These are phyloP conservation scores for Apteryx mantelli DNA, from an alignment of 2,113 vertebrate species.

Conservation along the genomic window DNA sequence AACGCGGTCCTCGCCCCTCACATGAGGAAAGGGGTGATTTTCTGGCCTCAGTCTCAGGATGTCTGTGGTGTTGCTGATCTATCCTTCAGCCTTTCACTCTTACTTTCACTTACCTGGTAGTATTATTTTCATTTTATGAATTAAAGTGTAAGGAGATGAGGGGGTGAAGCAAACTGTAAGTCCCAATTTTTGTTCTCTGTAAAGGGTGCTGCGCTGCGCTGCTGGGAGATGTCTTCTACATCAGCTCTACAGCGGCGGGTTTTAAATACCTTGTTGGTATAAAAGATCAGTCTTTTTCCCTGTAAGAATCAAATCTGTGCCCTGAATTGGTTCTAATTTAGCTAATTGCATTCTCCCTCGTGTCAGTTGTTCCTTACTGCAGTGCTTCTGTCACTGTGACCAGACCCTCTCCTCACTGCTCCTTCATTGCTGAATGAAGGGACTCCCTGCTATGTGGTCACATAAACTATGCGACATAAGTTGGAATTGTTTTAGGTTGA, in stretches of 20 bases:
- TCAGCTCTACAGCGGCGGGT: not conserved
- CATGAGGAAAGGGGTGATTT: not conserved
- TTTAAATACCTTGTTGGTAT: not conserved
- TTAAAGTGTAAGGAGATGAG: not conserved
- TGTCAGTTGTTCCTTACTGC: not conserved
- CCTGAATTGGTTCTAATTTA: not conserved
- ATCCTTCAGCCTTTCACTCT: not conserved
- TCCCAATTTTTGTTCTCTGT: not conserved
- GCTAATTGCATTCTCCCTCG: not conserved
- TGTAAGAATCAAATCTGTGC: not conserved
- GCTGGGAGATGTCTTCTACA: not conserved
- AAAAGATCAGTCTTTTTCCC: not conserved
- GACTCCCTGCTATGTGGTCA: not conserved
- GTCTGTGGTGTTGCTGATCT: not conserved
- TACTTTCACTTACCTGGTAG: not conserved
- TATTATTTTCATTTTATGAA: not conserved
- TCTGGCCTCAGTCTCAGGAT: conserved; percentile 29
- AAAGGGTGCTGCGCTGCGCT: not conserved
- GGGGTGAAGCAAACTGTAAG: not conserved
- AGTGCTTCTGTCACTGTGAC: not conserved
- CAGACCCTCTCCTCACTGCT: fast-evolving
- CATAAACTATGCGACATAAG: not conserved
- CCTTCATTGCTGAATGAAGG: not conserved
- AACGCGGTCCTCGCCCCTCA: not conserved
- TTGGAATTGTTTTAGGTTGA: not conserved